These are phyloP conservation scores for Chaetodon auriga DNA, from an alignment of 2,113 vertebrate genomes.

Conservation along the genomic window DNA sequence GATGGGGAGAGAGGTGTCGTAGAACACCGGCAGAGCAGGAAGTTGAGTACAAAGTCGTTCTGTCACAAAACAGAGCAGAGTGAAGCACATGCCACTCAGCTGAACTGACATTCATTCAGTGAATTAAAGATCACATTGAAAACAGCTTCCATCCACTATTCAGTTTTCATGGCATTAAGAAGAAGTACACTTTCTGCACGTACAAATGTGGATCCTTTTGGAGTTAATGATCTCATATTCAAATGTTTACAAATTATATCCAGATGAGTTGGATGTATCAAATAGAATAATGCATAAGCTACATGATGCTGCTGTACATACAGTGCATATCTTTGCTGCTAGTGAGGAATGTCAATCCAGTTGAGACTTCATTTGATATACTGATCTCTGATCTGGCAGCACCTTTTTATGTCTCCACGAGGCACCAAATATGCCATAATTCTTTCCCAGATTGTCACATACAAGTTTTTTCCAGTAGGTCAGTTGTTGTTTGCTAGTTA, in stretches of 20 bases:
- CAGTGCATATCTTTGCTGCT: background rate
- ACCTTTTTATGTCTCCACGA: background rate
- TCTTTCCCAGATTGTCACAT: background rate
- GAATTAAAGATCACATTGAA: background rate
- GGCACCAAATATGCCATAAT: background rate
- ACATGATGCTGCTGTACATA: background rate
- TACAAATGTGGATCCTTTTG: background rate
- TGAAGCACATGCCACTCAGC: background rate
- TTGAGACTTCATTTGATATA: background rate
- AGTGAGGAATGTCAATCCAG: background rate
- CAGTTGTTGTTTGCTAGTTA: too few relatives aligned
- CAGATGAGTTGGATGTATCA: background rate
- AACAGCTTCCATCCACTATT: background rate
- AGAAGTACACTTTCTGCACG: background rate
- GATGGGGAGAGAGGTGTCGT: too few relatives aligned
- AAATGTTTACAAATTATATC: background rate
- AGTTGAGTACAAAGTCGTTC: background rate
- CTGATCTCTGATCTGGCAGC: background rate
- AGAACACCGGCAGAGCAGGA: too few relatives aligned
- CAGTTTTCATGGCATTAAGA: background rate
- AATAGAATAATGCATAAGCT: background rate
- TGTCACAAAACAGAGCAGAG: background rate
- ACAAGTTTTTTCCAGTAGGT: too few relatives aligned
- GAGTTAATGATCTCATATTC: background rate
- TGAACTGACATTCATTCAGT: background rate